Evolutionary conservation across 2,113 vertebrate genomes (phyloP).

Genomic region (Salvelinus sp.): DNA sequence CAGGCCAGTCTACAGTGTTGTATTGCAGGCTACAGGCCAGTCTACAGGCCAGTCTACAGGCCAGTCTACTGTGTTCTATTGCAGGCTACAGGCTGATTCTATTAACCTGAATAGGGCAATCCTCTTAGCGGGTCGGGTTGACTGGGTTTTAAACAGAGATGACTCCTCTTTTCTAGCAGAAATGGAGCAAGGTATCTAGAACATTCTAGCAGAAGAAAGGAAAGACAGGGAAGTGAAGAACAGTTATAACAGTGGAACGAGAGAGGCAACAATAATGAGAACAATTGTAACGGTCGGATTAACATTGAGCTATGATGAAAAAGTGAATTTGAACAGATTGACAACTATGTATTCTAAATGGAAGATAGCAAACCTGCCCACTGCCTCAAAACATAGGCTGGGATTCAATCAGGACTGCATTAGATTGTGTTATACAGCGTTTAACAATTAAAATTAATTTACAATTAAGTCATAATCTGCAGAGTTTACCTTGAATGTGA

Average conservation of each 20-base stretch:
- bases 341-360: background rate
- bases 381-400: too few species aligned
- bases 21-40: background rate
- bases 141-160: slow-evolving; percentile 39
- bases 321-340: background rate
- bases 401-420: too few species aligned
- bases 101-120: slow-evolving; percentile 65
- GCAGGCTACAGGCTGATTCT: slow-evolving; percentile 23
- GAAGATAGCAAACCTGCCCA: too few species aligned
- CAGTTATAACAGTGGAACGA: too few species aligned
- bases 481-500: too few species aligned
- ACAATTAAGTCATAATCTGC: too few species aligned
- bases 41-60: too few species aligned
- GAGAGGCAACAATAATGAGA: background rate
- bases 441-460: too few species aligned
- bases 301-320: background rate
- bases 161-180: slow-evolving; percentile 46
- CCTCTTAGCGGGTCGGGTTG: slow-evolving; percentile 60
- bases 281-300: background rate
- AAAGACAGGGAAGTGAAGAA: background rate
- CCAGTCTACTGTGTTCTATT: slow-evolving; percentile 15
- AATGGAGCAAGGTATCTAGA: slow-evolving; percentile 43
- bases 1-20: too few species aligned
- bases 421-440: background rate
- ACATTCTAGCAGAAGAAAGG: slow-evolving; percentile 8